Evolutionary conservation across 2,113 vertebrate genomes (phyloP).

Genomic region (Anolis sagrei): DNA sequence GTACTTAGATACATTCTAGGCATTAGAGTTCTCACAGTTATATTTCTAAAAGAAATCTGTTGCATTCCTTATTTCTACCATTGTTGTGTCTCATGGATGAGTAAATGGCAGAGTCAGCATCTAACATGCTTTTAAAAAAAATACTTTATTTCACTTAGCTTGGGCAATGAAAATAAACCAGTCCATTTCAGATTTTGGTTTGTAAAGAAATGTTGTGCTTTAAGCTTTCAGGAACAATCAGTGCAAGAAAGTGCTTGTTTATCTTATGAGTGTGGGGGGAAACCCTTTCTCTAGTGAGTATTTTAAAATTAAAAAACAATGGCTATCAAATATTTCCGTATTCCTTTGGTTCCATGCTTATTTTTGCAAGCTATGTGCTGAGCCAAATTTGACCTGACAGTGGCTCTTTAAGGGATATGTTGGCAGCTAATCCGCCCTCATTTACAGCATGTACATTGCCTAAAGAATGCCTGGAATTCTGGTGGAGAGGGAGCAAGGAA

Average conservation of each 20-base stretch:
- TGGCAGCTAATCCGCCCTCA: conserved; percentile 78
- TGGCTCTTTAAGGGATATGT: conserved; percentile 71
- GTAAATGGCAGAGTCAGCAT: conserved; percentile 24
- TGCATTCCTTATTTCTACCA: not conserved
- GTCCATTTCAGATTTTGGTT: conserved; percentile 27
- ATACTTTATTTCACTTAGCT: conserved; percentile 18
- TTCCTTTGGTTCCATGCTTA: conserved; percentile 36
- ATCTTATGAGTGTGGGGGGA: conserved; percentile 28
- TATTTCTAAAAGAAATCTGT: conserved; percentile 19
- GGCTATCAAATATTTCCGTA: not conserved
- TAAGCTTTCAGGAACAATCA: conserved; percentile 16
- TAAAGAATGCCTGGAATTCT: conserved; percentile 81
- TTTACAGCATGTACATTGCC: conserved; percentile 72
- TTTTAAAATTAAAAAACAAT: not conserved
- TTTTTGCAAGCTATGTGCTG: conserved; percentile 37
- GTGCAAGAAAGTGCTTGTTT: not conserved
- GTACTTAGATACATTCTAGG: not conserved
- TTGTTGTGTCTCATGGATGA: not conserved
- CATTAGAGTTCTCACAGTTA: conserved; percentile 32
- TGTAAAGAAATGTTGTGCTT: conserved; percentile 39
- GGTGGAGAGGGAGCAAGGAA: conserved; percentile 71
- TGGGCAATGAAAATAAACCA: conserved; percentile 40
- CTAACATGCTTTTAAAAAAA: not conserved
- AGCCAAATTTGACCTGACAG: conserved; percentile 59
- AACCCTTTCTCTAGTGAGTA: conserved; percentile 44